phyloP scores from a whole-genome alignment of 2,888 invertebrate genomes.

The Dasypogon diadema region DNA sequence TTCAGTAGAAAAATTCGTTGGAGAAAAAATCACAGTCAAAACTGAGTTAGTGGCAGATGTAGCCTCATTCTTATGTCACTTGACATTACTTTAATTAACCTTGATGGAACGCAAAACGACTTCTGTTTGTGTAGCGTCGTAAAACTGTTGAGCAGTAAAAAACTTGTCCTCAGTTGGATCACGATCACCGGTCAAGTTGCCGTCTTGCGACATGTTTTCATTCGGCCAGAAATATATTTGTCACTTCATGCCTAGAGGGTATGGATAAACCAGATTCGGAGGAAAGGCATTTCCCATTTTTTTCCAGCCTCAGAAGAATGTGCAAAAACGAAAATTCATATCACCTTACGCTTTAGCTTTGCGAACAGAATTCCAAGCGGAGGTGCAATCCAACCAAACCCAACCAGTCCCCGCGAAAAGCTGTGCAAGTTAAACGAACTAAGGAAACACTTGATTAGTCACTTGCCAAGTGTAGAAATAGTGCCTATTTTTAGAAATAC shows the following conservation, averaged over 20 bases:
- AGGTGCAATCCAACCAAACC: not conserved
- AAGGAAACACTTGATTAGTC: conserved; percentile 27
- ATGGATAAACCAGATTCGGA: not conserved
- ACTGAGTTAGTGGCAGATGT: conserved; percentile 7
- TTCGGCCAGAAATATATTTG: conserved; percentile 1
- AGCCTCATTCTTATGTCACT: conserved; percentile 38
- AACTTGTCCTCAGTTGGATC: conserved; percentile 6
- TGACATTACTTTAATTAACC: conserved; percentile 38
- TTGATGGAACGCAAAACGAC: conserved; percentile 24
- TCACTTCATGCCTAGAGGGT: conserved; percentile 4
- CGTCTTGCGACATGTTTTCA: conserved; percentile 19
- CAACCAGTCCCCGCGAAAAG: not conserved
- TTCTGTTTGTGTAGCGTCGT: not conserved
- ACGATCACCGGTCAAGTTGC: conserved; percentile 30
- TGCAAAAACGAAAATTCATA: conserved; percentile 29
- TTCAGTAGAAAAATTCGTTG: too few relatives aligned
- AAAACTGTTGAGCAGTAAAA: conserved; percentile 3
- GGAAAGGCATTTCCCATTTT: conserved; percentile 6
- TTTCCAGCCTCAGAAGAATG: not conserved
- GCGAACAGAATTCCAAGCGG: not conserved
- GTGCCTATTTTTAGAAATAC: conserved; percentile 33
- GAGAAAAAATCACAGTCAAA: not conserved
- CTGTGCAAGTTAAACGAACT: not conserved
- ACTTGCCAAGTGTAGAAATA: conserved; percentile 2
- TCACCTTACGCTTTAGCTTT: too few relatives aligned